Base-by-base conservation (phyloP, 2,888 invertebrate genomes). In the Osmoderma eremita region DNA sequence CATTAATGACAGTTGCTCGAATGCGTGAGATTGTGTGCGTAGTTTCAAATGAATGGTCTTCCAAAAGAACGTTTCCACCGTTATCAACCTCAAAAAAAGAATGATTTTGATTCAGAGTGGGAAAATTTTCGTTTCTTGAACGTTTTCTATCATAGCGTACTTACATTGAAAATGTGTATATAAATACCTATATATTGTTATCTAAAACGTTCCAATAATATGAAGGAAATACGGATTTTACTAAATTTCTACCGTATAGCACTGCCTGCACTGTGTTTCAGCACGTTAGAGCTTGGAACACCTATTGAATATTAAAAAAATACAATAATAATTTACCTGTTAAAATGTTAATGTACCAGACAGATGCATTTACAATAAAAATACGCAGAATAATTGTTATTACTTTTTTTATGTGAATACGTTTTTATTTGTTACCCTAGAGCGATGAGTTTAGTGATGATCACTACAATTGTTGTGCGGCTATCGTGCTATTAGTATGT, bases 281-380 rank as follows among this genome's bases (percentile, higher is more conserved):
- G 79, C 81, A 81, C 82, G 79, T 79, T 81, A 81, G 78, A 78
- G 82, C 82, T 82, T 81, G 82, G 80, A 82, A 82, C 82, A 82
- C 81, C 77, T 80, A 81, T 81, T 81, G 81, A 82, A 80, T 82
- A 82, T 79, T 80, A 78, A 78, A n/a, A n/a, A 79, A 81, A 80
- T 80, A 78, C 79, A 74, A 80, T 78, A 81, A 81, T 81, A 79
- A 81, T 80, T 80, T 81, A 81, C 80, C 80, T 82, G 81, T 82
- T 81, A 82, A 80, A 80, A 80, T 82, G 81, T 82, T 83, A 81
- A 82, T 82, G 81, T 82, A 82, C 79, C 79, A 79, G 78, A 80
- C 77, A 80, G 79, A 82, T 79, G 81, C 81, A 82, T 82, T 82
- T 82, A 82, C 82, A 82, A 82, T 81, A 82, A 82, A 82, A 81